These are phyloP conservation scores for Brenthis hecate DNA, from an alignment of 2,888 invertebrate genomes.

Conservation along the genomic window DNA sequence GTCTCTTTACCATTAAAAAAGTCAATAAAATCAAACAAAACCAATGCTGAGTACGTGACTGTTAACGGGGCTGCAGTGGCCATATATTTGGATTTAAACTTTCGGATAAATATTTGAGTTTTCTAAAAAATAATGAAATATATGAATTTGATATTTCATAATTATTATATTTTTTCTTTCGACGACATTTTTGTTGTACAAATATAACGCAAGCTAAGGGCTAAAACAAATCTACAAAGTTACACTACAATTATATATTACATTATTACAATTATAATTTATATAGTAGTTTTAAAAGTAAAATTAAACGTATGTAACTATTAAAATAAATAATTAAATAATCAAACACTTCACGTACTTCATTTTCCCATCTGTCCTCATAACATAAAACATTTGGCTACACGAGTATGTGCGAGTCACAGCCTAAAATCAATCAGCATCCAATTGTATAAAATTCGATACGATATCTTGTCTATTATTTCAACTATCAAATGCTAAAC, in stretches of 20 bases:
- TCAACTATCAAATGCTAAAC: not conserved
- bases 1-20: slow-evolving; percentile 1
- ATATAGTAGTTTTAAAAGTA: too few species aligned
- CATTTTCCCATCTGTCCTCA: not conserved
- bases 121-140: too few species aligned
- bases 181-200: too few species aligned
- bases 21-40: slow-evolving; percentile 5
- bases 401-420: not conserved
- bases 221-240: too few species aligned
- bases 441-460: not conserved
- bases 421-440: not conserved
- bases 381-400: not conserved
- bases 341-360: not conserved
- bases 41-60: slow-evolving; percentile 16
- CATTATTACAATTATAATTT: too few species aligned
- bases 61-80: not conserved
- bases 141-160: too few species aligned
- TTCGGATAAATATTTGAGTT: not conserved
- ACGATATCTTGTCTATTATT: slow-evolving; percentile 1
- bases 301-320: too few species aligned
- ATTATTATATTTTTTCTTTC: too few species aligned
- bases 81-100: not conserved
- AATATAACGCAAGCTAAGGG: too few species aligned
- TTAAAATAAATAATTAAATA: too few species aligned
- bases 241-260: too few species aligned